Base-by-base conservation (phyloP, 2,797 vertebrate species). In the Orientallactaga sibirica region DNA sequence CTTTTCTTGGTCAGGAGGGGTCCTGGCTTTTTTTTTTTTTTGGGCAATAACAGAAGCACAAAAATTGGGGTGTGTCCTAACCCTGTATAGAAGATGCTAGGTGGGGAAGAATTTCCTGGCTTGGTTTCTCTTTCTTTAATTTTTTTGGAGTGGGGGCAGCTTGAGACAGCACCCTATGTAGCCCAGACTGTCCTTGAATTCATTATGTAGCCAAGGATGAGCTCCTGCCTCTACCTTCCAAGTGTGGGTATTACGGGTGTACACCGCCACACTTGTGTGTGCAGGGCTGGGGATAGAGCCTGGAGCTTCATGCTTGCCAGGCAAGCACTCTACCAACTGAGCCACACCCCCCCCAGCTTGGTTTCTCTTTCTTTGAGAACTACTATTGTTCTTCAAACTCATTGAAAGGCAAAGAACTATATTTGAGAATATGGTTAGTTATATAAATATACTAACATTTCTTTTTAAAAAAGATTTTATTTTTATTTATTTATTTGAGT, bases 81-180 rank as follows among this genome's bases (percentile, higher is more conserved):
- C 43, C 52, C 25, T 33, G 3, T 4, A 16, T 22, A 41, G 52
- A 61, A 68, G 79, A 52, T 33, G 55, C 58, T 37, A 62, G 73
- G 43, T 41, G 29, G 37, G 29, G 37, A 93, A 71, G 84, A 27
- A 76, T 41, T 55, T 20, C 5, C 29, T 74, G 41, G 18, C 55
- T 88, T 64, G 3, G 2, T 25, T 90, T 83, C 55, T 86, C 61
- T 91, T 87, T 90, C 80, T 93, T 91, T 75, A n/a, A 71, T 93
- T 58, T 58, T 16, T 58, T 58, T 58, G 48, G 48, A 48, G 10
- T 48, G 55, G 55, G 55, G 14, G 16, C 10, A 58, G 55, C 55
- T 58, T 16, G 55, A 58, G 55, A 58, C 55, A 58, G 55, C 12
- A 15, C 55, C 55, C 15, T 12, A 58, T 58, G 16, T 58, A 58